Percentiles rank a stretch among this genome's conserved stretches.
These are phyloP conservation scores for Zaprionus gabonicus DNA, from an alignment of 1,140 invertebrate genomes.

Conservation along the genomic window DNA sequence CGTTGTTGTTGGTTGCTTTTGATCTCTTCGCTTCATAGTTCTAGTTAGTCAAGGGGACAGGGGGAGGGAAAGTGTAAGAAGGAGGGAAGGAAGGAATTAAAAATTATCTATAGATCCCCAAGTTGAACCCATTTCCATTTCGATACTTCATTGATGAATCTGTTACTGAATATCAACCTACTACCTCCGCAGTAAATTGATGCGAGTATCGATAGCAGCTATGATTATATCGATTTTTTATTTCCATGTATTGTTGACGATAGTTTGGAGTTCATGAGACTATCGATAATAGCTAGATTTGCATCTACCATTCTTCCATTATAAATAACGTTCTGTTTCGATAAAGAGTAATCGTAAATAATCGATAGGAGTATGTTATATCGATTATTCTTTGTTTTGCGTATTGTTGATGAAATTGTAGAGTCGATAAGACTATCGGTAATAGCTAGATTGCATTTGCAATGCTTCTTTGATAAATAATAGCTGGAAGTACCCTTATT, in stretches of 20 bases:
- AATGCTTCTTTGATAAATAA: no score
- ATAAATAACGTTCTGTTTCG: no score
- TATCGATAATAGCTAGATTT: background rate
- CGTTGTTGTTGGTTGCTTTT: conserved; percentile 85
- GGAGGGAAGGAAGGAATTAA: no score
- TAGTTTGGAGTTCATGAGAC: background rate
- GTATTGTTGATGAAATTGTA: no score
- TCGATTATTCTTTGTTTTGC: no score
- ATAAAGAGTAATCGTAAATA: no score
- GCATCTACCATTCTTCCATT: background rate
- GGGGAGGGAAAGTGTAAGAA: no score
- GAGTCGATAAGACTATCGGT: background rate
- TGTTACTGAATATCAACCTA: conserved; percentile 58
- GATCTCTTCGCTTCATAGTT: conserved; percentile 72
- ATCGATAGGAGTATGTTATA: no score
- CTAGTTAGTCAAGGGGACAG: conserved; percentile 12
- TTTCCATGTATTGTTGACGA: no score
- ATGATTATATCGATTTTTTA: background rate
- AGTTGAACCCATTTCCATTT: background rate
- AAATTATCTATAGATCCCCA: background rate
- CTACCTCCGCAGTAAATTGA: conserved; percentile 55
- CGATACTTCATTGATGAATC: background rate
- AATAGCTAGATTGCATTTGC: background rate
- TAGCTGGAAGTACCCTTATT: no score
- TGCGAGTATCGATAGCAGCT: no score